Evolutionary conservation across 2,888 invertebrate species (phyloP).

Genomic region (Pseudanteris insignis): DNA sequence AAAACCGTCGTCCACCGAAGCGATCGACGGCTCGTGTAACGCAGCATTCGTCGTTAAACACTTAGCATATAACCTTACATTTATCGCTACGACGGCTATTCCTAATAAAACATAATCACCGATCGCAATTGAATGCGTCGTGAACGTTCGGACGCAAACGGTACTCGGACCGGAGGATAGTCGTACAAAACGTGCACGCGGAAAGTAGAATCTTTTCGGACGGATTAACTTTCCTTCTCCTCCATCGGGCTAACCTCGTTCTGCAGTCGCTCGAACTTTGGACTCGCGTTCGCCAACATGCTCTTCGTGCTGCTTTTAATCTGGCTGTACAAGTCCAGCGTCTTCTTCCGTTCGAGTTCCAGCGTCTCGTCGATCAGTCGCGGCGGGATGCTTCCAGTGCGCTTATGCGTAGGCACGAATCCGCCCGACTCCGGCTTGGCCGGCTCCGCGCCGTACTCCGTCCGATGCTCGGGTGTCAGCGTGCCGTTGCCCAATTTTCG

Average conservation of each 20-base stretch:
- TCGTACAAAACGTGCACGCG: slow-evolving; percentile 26
- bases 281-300: slow-evolving; percentile 69
- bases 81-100: neutral
- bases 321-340: slow-evolving; percentile 69
- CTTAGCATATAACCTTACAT: slow-evolving; percentile 5
- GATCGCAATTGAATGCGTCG: slow-evolving; percentile 1
- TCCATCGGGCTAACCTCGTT: slow-evolving; percentile 69
- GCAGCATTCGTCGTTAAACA: slow-evolving; percentile 3
- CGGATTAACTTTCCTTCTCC: slow-evolving; percentile 63
- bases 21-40: no score
- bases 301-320: slow-evolving; percentile 68
- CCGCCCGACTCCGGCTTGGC: slow-evolving; percentile 60
- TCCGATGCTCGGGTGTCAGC: slow-evolving; percentile 58
- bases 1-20: no score
- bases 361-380: slow-evolving; percentile 68
- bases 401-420: slow-evolving; percentile 67
- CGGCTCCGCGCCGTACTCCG: slow-evolving; percentile 17
- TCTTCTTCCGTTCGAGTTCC: slow-evolving; percentile 60
- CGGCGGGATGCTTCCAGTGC: slow-evolving; percentile 70
- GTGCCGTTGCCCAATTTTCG: slow-evolving; percentile 68
- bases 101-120: neutral
- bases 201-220: slow-evolving; percentile 43
- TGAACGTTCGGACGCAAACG: slow-evolving; percentile 1
- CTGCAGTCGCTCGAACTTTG: slow-evolving; percentile 71
- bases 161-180: slow-evolving; percentile 1